A percentile compares a stretch with the other conserved stretches of the same genome.
Evolutionary conservation across 1,140 invertebrate genomes (phyloP).

Genomic region (Lepidurus arcticus): DNA sequence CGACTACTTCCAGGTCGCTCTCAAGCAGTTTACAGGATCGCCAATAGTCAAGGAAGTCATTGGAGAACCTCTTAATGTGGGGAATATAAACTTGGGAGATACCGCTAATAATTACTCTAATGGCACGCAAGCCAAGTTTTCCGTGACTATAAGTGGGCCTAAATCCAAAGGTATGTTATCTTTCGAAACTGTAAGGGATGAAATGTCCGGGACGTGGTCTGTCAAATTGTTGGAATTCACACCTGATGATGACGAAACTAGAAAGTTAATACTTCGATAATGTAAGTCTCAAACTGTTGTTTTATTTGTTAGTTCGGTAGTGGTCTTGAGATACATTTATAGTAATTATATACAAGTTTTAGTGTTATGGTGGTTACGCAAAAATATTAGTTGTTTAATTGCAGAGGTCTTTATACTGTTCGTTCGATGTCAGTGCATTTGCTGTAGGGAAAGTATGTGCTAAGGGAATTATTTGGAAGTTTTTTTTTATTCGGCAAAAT

Average conservation of each 20-base stretch:
- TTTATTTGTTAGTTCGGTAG: not conserved
- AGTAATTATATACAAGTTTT: not conserved
- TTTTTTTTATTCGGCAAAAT: slow-evolving; percentile 5
- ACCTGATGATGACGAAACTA: slow-evolving; percentile 13
- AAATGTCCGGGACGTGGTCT: not conserved
- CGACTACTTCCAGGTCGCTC: slow-evolving; percentile 54
- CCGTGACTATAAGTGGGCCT: slow-evolving; percentile 54
- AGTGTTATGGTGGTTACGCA: no score
- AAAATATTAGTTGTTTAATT: no score
- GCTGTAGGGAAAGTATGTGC: not conserved
- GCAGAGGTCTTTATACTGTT: no score
- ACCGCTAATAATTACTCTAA: slow-evolving; percentile 51
- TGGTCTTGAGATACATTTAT: not conserved
- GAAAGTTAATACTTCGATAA: not conserved
- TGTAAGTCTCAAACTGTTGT: not conserved
- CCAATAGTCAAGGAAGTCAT: slow-evolving; percentile 52
- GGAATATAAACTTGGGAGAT: slow-evolving; percentile 52
- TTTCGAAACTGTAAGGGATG: slow-evolving; percentile 49
- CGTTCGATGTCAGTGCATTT: not conserved
- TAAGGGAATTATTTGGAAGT: not conserved
- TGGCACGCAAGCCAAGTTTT: slow-evolving; percentile 50
- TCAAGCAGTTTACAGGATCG: slow-evolving; percentile 51
- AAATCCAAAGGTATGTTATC: slow-evolving; percentile 54
- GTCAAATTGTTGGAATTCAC: not conserved
- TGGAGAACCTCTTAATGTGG: slow-evolving; percentile 59